These are phyloP conservation scores for Rhyzopertha dominica DNA, from an alignment of 1,140 invertebrate genomes.

Conservation along the genomic window DNA sequence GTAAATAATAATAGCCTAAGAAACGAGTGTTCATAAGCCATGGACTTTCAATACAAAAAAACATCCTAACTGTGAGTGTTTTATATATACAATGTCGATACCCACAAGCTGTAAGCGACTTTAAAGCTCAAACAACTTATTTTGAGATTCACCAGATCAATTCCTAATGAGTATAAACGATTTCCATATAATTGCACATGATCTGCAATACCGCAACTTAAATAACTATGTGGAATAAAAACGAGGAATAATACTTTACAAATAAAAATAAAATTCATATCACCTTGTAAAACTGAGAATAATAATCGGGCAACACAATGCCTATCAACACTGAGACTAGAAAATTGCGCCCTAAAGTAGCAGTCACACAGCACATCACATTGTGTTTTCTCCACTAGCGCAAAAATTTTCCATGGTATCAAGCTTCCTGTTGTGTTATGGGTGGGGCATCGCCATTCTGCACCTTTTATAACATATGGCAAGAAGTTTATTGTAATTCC, in stretches of 20 bases:
- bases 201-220: constrained; percentile 14
- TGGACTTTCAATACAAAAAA: constrained; percentile 19
- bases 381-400: too few relatives aligned
- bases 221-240: constrained; percentile 17
- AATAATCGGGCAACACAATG: constrained; percentile 16
- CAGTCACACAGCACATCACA: constrained; percentile 4
- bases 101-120: constrained; percentile 30
- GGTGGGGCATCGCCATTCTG: too few relatives aligned
- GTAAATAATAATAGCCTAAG: constrained; percentile 43
- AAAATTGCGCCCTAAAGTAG: too few relatives aligned
- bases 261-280: constrained; percentile 24
- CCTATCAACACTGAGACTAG: constrained; percentile 29
- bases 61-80: constrained; percentile 12
- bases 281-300: constrained; percentile 20
- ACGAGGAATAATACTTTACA: constrained; percentile 19
- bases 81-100: constrained; percentile 24
- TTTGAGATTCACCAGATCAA: constrained; percentile 22
- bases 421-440: too few relatives aligned
- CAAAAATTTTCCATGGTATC: too few relatives aligned
- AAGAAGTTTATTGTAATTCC: too few relatives aligned
- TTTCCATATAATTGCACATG: constrained; percentile 23
- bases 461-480: too few relatives aligned
- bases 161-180: constrained; percentile 24
- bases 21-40: constrained; percentile 21
- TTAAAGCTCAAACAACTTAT: constrained; percentile 29